Evolutionary conservation across 2,113 vertebrate species (phyloP).

Genomic region (Cyprinodon tularosa): DNA sequence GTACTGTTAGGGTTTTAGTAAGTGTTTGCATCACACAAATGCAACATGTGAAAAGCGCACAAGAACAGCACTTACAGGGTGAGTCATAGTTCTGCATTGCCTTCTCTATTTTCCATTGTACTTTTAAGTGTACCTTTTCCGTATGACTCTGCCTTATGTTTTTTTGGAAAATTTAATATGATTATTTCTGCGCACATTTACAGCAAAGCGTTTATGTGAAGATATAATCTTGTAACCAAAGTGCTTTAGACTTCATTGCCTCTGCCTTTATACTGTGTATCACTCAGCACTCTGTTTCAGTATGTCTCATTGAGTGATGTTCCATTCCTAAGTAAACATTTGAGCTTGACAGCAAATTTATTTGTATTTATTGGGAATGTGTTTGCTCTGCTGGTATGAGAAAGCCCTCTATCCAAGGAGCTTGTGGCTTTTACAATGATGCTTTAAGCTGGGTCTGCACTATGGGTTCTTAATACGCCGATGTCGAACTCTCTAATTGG

Average conservation of each 20-base stretch:
- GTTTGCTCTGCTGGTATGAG: constrained; percentile 23
- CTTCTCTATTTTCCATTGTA: too few relatives aligned
- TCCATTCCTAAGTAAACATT: constrained; percentile 63
- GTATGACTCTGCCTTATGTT: background rate
- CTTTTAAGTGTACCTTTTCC: too few relatives aligned
- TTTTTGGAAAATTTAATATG: constrained; percentile 21
- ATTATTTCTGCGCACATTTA: constrained; percentile 17
- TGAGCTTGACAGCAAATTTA: constrained; percentile 61
- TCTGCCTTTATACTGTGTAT: constrained; percentile 14
- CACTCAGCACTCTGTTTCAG: constrained; percentile 1
- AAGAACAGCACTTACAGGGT: too few relatives aligned
- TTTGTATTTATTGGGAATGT: constrained; percentile 50
- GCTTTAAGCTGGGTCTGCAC: constrained; percentile 41
- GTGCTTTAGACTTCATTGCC: constrained; percentile 4
- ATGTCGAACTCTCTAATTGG: constrained; percentile 66
- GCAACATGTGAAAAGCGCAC: too few relatives aligned
- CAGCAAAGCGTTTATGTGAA: background rate
- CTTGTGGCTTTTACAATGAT: constrained; percentile 30
- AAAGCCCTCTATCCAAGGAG: background rate
- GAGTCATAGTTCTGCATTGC: too few relatives aligned
- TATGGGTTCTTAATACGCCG: constrained; percentile 56
- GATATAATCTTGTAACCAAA: background rate
- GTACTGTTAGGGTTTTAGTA: too few relatives aligned
- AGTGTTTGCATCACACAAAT: too few relatives aligned
- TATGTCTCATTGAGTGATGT: constrained; percentile 32